Base-by-base conservation (phyloP, 1,140 invertebrate species). In the Platorchestia sp. region DNA sequence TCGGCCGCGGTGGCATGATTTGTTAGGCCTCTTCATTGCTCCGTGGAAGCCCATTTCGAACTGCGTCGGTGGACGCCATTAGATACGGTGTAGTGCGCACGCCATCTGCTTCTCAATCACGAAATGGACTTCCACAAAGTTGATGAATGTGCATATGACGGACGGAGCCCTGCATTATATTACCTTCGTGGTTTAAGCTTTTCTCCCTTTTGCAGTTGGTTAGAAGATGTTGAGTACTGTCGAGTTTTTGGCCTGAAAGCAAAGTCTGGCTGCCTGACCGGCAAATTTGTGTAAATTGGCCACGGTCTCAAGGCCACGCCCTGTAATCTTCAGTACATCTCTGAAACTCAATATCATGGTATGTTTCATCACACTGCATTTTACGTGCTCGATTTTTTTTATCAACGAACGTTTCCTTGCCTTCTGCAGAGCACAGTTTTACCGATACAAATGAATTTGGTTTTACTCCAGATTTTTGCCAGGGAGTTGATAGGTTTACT, bases 11-110 rank as follows among this genome's bases (percentile, higher is more conserved):
- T 93, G 45, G 43, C 45, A 93, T 93, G 91, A 93, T 93, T 93
- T 93, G 91, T 93, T 93, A 47, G 45, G 43, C 91, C 91, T 44
- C 91, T 45, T 90, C 87, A 42, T 90, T 90, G 44, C 87, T 90
- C 6, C 59, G 10, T 43, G 3, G 87, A 89, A 5, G 43, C 41
- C 87, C 87, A 42, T 16, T 44, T 89, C 87, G 16, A 44, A 44
- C 87, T 89, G 87, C 87, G 87, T 42, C 41, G 87, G 41, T 43
- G 41, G 87, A 27, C 41, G 14, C 43, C 87, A 89, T 89, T 89
- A 44, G 41, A 42, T 42, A 89, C 87, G 43, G 6, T 89, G 87
- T 41, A 42, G 43, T 36, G 43, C 5, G 87, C 87, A 42, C 41
- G 41, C 87, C 87, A 89, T 89, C 87, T 89, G 87, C 43, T 44